phyloP scores from a whole-genome alignment of 2,888 invertebrate genomes.

The Lycophotia porphyrea region DNA sequence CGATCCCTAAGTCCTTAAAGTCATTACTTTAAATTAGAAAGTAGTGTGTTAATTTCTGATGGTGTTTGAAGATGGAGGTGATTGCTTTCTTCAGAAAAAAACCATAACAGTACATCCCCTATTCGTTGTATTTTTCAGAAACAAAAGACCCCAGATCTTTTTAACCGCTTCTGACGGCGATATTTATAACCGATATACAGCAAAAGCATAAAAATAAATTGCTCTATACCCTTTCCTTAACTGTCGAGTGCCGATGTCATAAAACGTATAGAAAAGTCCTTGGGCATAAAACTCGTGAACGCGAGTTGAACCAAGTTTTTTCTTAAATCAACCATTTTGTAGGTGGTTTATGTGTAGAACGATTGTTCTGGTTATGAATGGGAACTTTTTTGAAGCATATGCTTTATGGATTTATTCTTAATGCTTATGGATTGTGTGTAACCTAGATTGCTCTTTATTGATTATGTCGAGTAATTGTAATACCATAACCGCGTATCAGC shows the following conservation, averaged over 20 bases:
- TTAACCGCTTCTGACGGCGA: conserved; percentile 43
- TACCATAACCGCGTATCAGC: neutral
- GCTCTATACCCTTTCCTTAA: conserved; percentile 55
- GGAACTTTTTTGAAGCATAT: conserved; percentile 23
- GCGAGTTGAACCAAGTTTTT: conserved; percentile 55
- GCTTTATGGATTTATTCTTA: no score
- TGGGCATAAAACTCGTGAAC: conserved; percentile 62
- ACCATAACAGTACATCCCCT: neutral
- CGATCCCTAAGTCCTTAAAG: conserved; percentile 25
- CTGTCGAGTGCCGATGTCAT: conserved; percentile 55
- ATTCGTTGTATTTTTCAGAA: neutral
- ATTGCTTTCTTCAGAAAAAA: neutral
- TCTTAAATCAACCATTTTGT: conserved; percentile 58
- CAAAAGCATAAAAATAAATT: conserved; percentile 63
- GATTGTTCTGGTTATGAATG: conserved; percentile 46
- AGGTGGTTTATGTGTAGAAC: conserved; percentile 30
- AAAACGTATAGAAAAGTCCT: conserved; percentile 59
- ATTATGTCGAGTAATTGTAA: neutral
- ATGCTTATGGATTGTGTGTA: neutral
- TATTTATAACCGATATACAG: conserved; percentile 60
- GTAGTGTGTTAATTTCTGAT: neutral
- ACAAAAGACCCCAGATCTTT: conserved; percentile 40
- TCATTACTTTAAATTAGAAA: conserved; percentile 25
- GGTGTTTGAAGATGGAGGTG: neutral
- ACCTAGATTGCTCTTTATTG: neutral